These are phyloP conservation scores for Microchirus variegatus DNA, from an alignment of 2,797 vertebrate species.

Conservation along the genomic window DNA sequence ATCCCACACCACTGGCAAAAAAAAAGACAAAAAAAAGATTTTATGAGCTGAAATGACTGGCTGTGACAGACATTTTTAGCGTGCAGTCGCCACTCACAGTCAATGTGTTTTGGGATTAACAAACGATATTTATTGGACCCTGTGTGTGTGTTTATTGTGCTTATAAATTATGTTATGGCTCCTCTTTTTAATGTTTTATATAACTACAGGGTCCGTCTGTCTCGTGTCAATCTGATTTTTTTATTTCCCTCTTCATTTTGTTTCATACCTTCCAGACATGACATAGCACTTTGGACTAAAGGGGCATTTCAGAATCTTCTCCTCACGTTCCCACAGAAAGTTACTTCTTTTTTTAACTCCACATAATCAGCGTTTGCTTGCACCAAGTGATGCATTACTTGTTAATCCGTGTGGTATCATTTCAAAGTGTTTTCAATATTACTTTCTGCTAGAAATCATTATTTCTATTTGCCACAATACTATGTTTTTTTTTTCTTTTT, in stretches of 20 bases:
- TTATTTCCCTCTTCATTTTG: constrained; percentile 21
- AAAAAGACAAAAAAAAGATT: constrained; percentile 12
- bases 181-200: constrained; percentile 45
- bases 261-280: constrained; percentile 63
- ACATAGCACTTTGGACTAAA: constrained; percentile 72
- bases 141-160: constrained; percentile 78
- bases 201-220: constrained; percentile 64
- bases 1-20: constrained; percentile 31
- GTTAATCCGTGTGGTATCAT: constrained; percentile 25
- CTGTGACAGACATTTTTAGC: constrained; percentile 30
- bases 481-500: constrained; percentile 2
- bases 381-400: constrained; percentile 37
- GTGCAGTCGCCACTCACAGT: constrained; percentile 40
- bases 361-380: constrained; percentile 18
- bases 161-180: constrained; percentile 71
- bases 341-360: constrained; percentile 28
- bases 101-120: constrained; percentile 53
- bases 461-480: constrained; percentile 7
- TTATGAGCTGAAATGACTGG: constrained; percentile 30
- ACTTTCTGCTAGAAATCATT: not conserved
- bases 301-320: constrained; percentile 45
- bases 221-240: constrained; percentile 46
- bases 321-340: constrained; percentile 32
- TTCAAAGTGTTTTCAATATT: constrained; percentile 4
- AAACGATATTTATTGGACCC: constrained; percentile 76